A percentile compares a stretch with the other conserved stretches of the same genome.
Conservation (phyloP, 1,140 invertebrate genomes). For the Temnothorax nylanderi region DNA sequence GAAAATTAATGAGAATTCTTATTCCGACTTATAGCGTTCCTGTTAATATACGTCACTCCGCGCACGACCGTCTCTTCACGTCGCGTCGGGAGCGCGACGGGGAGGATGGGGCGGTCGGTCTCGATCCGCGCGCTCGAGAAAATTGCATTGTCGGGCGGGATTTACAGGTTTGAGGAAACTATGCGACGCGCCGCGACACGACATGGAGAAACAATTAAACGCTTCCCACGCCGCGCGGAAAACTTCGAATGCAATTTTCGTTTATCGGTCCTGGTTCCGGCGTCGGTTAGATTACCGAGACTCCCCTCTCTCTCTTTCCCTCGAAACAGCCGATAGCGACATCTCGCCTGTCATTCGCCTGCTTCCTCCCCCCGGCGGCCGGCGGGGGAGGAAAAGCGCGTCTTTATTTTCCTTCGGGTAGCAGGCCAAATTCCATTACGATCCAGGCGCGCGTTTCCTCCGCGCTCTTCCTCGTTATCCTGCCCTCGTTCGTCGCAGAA, state of each 20-base stretch:
- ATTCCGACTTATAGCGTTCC: neutral
- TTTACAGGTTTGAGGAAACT: constrained; percentile 39
- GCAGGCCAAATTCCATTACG: constrained; percentile 52
- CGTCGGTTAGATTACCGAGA: constrained; percentile 34
- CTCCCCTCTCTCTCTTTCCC: neutral
- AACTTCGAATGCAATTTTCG: constrained; percentile 43
- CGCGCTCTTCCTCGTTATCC: constrained; percentile 11
- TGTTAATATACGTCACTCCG: neutral
- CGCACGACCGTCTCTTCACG: neutral
- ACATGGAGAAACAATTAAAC: constrained; percentile 49
- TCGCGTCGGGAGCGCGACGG: neutral
- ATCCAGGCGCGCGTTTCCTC: constrained; percentile 21
- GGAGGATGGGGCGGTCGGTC: neutral
- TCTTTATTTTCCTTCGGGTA: constrained; percentile 51
- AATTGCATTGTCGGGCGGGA: constrained; percentile 44
- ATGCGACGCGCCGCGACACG: constrained; percentile 7
- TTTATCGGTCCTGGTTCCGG: constrained; percentile 3
- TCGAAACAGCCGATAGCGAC: constrained; percentile 5
- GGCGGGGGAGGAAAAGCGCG: neutral
- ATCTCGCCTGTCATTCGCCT: neutral
- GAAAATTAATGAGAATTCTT: constrained; percentile 33
- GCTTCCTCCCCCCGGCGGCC: too few species aligned
- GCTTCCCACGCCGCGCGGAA: neutral
- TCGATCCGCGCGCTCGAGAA: constrained; percentile 11
- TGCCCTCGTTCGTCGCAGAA: constrained; percentile 10